Evolutionary conservation across 1,140 invertebrate species (phyloP).

Genomic region (Pseudomyrmex dendroicus): DNA sequence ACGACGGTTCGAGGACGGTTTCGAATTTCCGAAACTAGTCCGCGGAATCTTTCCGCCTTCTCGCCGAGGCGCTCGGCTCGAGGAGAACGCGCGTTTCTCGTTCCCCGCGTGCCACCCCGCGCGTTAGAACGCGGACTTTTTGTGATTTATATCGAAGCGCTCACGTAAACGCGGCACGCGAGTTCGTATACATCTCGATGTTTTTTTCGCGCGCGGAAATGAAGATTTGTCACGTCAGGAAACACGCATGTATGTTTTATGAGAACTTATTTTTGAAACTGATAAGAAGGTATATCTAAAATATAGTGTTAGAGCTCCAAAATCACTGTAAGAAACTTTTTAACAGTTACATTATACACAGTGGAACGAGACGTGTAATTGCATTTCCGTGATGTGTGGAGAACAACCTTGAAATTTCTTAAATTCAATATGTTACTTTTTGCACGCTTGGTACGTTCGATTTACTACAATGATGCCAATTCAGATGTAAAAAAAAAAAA

Average conservation of each 20-base stretch:
- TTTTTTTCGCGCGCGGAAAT: slow-evolving; percentile 21
- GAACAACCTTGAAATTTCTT: no score
- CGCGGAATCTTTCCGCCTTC: slow-evolving; percentile 9
- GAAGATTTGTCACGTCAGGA: slow-evolving; percentile 40
- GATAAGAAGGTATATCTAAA: background rate
- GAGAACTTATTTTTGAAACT: slow-evolving; percentile 13
- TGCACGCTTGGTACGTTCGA: background rate
- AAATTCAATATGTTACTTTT: background rate
- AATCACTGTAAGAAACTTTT: background rate
- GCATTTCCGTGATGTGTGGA: no score
- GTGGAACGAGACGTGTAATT: no score
- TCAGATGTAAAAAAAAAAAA: no score
- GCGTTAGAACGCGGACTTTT: slow-evolving; percentile 13
- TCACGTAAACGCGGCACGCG: slow-evolving; percentile 37
- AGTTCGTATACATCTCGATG: background rate
- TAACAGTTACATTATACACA: background rate
- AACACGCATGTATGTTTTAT: slow-evolving; percentile 5
- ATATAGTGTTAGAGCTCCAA: no score
- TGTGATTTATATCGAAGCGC: slow-evolving; percentile 48
- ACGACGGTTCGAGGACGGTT: slow-evolving; percentile 64
- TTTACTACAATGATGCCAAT: no score
- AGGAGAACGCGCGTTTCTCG: background rate
- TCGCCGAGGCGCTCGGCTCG: background rate
- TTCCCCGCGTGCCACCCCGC: background rate
- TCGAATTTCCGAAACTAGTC: slow-evolving; percentile 58